Conservation (phyloP, 2,113 vertebrate genomes). For the Leptobrachium ailaonicum region DNA sequence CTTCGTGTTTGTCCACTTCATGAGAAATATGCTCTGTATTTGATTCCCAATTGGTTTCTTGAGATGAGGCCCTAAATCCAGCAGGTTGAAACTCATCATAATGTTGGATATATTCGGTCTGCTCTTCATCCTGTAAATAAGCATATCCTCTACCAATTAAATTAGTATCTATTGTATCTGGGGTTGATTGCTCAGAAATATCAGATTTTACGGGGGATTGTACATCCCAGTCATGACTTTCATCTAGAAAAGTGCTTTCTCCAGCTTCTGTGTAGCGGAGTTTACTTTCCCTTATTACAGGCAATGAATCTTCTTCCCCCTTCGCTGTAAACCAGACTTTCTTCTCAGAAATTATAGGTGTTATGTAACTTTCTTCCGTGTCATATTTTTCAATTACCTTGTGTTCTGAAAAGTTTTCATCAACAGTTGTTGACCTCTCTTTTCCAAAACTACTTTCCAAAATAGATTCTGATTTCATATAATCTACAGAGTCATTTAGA, state of each 20-base stretch:
- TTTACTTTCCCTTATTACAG: constrained; percentile 60
- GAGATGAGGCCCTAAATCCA: background rate
- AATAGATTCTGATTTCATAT: constrained; percentile 3
- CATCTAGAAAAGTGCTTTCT: constrained; percentile 88
- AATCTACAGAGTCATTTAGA: background rate
- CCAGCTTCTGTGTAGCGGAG: constrained; percentile 80
- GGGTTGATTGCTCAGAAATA: constrained; percentile 28
- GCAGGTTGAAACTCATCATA: background rate
- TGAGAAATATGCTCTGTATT: constrained; percentile 1
- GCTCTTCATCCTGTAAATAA: constrained; percentile 50
- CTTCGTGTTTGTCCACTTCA: background rate
- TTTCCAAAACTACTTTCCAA: background rate
- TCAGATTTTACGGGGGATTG: constrained; percentile 53
- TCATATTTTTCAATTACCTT: constrained; percentile 32
- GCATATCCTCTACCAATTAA: constrained; percentile 30
- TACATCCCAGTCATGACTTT: constrained; percentile 68
- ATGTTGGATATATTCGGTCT: background rate
- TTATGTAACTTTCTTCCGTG: constrained; percentile 61
- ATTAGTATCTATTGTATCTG: constrained; percentile 36
- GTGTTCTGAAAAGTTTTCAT: constrained; percentile 50
- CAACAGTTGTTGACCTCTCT: constrained; percentile 38
- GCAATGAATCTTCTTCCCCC: constrained; percentile 65
- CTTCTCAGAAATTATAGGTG: constrained; percentile 71
- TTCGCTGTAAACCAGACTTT: constrained; percentile 76
- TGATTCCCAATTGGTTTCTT: background rate